Evolutionary conservation across 2,888 invertebrate species (phyloP).

Genomic region (Nomada ruficornis): DNA sequence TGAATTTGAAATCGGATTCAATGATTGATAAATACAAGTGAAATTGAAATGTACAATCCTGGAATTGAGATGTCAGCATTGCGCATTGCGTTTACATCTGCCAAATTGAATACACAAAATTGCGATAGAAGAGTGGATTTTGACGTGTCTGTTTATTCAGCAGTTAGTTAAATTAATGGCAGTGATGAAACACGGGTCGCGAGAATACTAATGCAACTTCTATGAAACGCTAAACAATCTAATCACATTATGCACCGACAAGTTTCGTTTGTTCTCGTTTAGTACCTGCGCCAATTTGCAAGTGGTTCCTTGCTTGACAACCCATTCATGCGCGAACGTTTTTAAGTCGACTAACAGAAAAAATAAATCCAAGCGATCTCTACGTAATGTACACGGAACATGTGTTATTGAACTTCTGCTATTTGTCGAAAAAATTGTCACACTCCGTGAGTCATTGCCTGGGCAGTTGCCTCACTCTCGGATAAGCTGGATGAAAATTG

Average conservation of each 20-base stretch:
- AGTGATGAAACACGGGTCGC: neutral
- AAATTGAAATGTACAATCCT: too few relatives aligned
- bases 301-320: neutral
- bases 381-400: neutral
- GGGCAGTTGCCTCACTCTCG: neutral
- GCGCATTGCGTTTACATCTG: neutral
- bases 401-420: conserved; percentile 5
- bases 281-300: neutral
- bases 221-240: neutral
- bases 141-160: neutral
- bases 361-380: neutral
- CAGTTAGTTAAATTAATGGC: neutral
- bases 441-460: neutral
- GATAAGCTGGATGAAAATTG: conserved; percentile 2
- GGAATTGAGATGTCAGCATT: neutral
- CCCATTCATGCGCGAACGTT: neutral
- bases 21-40: too few relatives aligned
- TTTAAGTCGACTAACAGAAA: neutral
- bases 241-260: neutral
- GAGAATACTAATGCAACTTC: neutral
- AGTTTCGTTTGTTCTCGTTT: neutral
- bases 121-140: neutral
- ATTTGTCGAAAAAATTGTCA: conserved; percentile 18
- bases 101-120: neutral
- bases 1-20: too few relatives aligned